Conservation (phyloP, 2,113 vertebrate species). For the Tichodroma muraria region DNA sequence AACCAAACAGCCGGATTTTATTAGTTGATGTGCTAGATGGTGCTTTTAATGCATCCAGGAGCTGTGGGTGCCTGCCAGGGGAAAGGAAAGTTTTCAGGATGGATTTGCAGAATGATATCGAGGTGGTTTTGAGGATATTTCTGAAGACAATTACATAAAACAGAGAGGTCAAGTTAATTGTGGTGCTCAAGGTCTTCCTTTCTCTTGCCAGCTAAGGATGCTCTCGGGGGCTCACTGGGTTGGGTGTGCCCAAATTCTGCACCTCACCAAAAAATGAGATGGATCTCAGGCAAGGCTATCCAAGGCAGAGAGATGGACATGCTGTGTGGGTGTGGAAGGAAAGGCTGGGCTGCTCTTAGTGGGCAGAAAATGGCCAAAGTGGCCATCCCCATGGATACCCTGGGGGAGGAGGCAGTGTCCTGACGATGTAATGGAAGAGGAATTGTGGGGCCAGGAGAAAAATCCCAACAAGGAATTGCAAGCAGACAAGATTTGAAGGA, state of each 20-base stretch:
- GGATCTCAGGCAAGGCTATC: background rate
- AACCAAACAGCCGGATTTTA: background rate
- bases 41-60: background rate
- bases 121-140: background rate
- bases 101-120: background rate
- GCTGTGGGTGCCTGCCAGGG: background rate
- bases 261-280: background rate
- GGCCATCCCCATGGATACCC: background rate
- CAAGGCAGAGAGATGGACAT: background rate
- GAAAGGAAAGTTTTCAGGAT: background rate
- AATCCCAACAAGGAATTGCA: background rate
- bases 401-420: background rate
- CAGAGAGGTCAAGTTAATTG: background rate
- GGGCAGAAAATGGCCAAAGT: background rate
- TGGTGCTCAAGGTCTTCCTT: background rate
- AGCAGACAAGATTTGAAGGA: background rate
- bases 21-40: background rate
- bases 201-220: background rate
- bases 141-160: background rate
- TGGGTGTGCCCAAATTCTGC: background rate
- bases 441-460: background rate
- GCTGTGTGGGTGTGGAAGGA: background rate
- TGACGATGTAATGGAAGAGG: background rate
- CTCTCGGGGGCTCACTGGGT: background rate
- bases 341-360: background rate